Conservation (phyloP, 2,888 invertebrate genomes). For the Trilocha varians region DNA sequence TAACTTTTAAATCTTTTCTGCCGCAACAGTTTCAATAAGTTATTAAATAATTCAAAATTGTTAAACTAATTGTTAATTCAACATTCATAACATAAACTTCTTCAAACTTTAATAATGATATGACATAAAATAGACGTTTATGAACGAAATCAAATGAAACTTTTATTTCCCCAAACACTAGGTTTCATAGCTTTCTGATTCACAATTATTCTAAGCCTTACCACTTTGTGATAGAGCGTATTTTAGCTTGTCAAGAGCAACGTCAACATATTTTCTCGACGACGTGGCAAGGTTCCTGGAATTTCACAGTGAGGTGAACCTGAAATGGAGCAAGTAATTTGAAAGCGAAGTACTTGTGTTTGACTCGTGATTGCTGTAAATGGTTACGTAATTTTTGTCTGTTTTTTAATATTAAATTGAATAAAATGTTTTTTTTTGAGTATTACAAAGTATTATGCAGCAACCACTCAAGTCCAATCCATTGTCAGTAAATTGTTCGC, state of each 20-base stretch:
- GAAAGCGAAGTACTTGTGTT: not conserved
- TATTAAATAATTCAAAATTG: too few relatives aligned
- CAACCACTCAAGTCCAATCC: too few relatives aligned
- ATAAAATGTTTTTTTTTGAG: too few relatives aligned
- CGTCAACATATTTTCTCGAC: conserved; percentile 2
- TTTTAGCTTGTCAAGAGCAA: not conserved
- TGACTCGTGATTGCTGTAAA: not conserved
- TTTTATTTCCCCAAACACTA: not conserved
- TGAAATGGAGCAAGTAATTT: conserved; percentile 1
- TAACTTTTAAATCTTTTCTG: too few relatives aligned
- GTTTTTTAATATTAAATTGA: not conserved
- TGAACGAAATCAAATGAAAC: conserved; percentile 2
- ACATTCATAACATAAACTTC: too few relatives aligned
- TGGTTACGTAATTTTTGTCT: not conserved
- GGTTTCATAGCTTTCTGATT: not conserved
- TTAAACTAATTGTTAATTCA: too few relatives aligned
- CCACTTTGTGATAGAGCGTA: not conserved
- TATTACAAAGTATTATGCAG: too few relatives aligned
- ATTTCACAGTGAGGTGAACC: conserved; percentile 2
- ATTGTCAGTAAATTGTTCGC: too few relatives aligned
- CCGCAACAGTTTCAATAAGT: too few relatives aligned
- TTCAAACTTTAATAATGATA: too few relatives aligned
- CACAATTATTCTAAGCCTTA: not conserved
- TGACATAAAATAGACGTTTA: conserved; percentile 1
- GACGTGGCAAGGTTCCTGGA: not conserved